These are phyloP conservation scores for Pseudochaenichthys georgianus DNA, from an alignment of 2,797 vertebrate genomes.

Conservation along the genomic window DNA sequence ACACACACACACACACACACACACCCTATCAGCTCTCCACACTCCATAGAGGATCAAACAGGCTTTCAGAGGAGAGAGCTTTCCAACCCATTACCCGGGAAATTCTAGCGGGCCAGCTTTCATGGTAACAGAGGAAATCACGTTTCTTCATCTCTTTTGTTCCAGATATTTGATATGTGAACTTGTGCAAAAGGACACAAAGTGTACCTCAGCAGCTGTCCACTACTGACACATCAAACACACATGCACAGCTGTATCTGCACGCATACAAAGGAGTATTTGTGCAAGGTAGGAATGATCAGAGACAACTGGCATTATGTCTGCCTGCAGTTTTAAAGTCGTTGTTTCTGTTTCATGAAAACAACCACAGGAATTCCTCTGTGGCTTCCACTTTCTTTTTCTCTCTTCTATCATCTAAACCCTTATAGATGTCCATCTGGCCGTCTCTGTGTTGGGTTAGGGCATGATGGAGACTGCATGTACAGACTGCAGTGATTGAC, in stretches of 20 bases:
- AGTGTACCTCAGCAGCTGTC: constrained; percentile 66
- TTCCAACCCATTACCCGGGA: constrained; percentile 76
- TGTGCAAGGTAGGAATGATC: constrained; percentile 27
- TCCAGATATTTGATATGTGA: constrained; percentile 69
- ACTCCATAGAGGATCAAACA: constrained; percentile 70
- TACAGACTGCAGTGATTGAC: constrained; percentile 41
- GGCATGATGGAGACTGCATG: constrained; percentile 31
- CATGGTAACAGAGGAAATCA: constrained; percentile 69
- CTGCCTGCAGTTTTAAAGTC: constrained; percentile 19
- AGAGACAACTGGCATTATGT: constrained; percentile 16
- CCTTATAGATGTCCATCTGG: constrained; percentile 19
- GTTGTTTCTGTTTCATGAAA: constrained; percentile 16
- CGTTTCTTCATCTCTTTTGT: constrained; percentile 41
- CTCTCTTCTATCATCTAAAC: background rate
- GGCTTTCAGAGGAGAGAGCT: constrained; percentile 66
- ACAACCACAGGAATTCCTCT: constrained; percentile 48
- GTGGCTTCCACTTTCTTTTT: constrained; percentile 13
- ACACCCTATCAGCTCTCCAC: constrained; percentile 45
- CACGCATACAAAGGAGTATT: constrained; percentile 38
- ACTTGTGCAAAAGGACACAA: constrained; percentile 49
- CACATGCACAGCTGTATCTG: constrained; percentile 2
- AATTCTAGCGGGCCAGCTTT: constrained; percentile 53
- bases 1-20: too few species aligned
- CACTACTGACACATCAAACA: constrained; percentile 40
- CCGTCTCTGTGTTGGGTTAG: background rate